Evolutionary conservation across 2,113 vertebrate genomes (phyloP), one percentile per base, ranked within the genome.

Genomic region (Tupaia chinensis): DNA sequence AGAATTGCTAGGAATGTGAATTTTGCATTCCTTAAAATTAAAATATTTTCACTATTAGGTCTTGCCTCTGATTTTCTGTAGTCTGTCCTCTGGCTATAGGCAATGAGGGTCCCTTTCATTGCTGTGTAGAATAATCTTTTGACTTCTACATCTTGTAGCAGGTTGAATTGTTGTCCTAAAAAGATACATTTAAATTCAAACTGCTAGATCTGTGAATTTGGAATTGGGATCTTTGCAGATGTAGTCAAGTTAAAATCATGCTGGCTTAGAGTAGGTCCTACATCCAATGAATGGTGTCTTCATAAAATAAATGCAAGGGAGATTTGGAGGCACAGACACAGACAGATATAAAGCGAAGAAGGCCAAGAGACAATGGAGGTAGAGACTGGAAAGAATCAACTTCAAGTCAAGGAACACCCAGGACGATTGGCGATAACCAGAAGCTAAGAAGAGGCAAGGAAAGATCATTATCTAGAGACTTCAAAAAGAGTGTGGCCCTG

Each of bases 181-280:
- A 54, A 92, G 34, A 88, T 77, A 70, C 7, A 14, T 63, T 76
- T 22, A 87, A 54, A 82, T 76, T 12, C 32, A 60, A 54, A 34
- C 15, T 2, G 1, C 23, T 54, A 5, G 72, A 58, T 90, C 65
- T 32, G 56, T 63, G 17, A 54, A 82, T 76, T 77, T 92, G 89
- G 89, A 95, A 63, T 92, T 32, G n/a, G 89, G 74, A 27, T 13
- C 81, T 93, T 80, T 60, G 44, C 15, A 80, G 80, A 73, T 61
- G 23, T 27, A 79, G 32, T 72, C 14, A 44, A 85, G 22, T n/a
- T 66, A 53, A 80, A 54, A 85, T 79, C n/a, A n/a, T 84, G 56
- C 25, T 61, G 54, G 54, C 69, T 69, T 68, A 82, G 53, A 58
- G 14, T 77, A 20, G 25, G 9, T 9, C 60, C 13, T 56, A 22